A percentile compares a stretch with the other conserved stretches of the same genome.
Conservation (phyloP, 1,140 invertebrate species). For the Zaprionus ornatus region DNA sequence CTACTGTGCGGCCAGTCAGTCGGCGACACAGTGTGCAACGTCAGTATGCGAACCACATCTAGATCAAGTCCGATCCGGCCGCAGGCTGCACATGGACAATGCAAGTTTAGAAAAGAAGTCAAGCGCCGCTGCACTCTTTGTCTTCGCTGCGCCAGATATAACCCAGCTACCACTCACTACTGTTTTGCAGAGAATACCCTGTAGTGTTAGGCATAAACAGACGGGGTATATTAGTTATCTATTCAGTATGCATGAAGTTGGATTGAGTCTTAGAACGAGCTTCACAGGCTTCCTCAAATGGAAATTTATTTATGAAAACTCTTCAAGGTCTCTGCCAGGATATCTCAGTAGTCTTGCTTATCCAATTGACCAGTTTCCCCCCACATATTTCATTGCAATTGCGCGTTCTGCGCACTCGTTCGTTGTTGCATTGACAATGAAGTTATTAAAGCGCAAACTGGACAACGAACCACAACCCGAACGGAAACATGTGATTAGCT, state of each 20-base stretch:
- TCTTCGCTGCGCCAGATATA: conserved; percentile 26
- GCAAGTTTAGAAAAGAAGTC: conserved; percentile 53
- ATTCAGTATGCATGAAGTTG: neutral
- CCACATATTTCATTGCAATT: conserved; percentile 21
- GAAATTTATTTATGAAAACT: neutral
- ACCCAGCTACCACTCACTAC: conserved; percentile 25
- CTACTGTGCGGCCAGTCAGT: conserved; percentile 49
- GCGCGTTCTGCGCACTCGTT: conserved; percentile 32
- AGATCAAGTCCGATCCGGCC: conserved; percentile 55
- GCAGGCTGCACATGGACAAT: conserved; percentile 57
- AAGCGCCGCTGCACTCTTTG: conserved; percentile 61
- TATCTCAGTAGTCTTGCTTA: neutral
- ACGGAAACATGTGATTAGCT: conserved; percentile 66
- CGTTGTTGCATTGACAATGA: conserved; percentile 79
- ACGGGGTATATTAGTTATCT: neutral
- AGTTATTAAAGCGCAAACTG: conserved; percentile 79
- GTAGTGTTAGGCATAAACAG: neutral
- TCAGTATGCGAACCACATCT: conserved; percentile 30
- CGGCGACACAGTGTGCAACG: neutral
- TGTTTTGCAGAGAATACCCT: conserved; percentile 11
- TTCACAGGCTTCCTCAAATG: too few relatives aligned
- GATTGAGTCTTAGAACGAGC: neutral
- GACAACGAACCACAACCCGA: conserved; percentile 46
- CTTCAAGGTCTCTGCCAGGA: conserved; percentile 2
- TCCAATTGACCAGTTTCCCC: neutral